A percentile compares a stretch with the other conserved stretches of the same genome.
phyloP scores from a whole-genome alignment of 1,140 invertebrate genomes.

The Zaprionus camerounensis region DNA sequence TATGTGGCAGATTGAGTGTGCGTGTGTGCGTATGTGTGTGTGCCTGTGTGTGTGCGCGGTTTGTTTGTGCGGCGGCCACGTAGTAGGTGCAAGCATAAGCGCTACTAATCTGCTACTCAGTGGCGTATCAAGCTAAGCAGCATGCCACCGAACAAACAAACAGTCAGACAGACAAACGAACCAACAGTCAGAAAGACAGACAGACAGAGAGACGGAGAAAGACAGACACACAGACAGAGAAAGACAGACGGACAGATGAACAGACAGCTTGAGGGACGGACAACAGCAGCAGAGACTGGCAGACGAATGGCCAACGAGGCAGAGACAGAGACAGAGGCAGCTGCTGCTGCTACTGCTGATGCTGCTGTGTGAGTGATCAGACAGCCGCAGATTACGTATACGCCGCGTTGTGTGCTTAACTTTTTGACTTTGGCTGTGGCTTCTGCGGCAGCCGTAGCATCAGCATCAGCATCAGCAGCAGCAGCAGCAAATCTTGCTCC shows the following conservation, averaged over 20 bases:
- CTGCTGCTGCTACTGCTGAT: not conserved
- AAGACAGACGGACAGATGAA: slow-evolving; percentile 17
- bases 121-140: slow-evolving; percentile 80
- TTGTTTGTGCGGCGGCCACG: slow-evolving; percentile 52
- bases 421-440: slow-evolving; percentile 79
- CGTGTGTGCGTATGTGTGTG: slow-evolving; percentile 6
- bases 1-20: not conserved
- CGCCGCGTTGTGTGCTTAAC: slow-evolving; percentile 74
- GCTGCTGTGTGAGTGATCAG: slow-evolving; percentile 60
- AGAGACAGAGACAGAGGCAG: not conserved
- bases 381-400: slow-evolving; percentile 81
- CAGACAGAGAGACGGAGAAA: slow-evolving; percentile 17
- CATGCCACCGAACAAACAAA: slow-evolving; percentile 75
- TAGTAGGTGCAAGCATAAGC: slow-evolving; percentile 82
- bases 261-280: slow-evolving; percentile 4
- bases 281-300: slow-evolving; percentile 6
- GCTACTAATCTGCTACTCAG: slow-evolving; percentile 81
- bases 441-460: slow-evolving; percentile 43
- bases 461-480: too few relatives aligned
- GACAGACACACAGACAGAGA: not conserved
- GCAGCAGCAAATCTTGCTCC: slow-evolving; percentile 39
- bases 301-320: slow-evolving; percentile 29
- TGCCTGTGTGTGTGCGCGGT: slow-evolving; percentile 15
- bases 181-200: slow-evolving; percentile 19
- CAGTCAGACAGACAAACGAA: slow-evolving; percentile 59